Conservation (phyloP, 1,140 invertebrate genomes). For the Physella acuta region DNA sequence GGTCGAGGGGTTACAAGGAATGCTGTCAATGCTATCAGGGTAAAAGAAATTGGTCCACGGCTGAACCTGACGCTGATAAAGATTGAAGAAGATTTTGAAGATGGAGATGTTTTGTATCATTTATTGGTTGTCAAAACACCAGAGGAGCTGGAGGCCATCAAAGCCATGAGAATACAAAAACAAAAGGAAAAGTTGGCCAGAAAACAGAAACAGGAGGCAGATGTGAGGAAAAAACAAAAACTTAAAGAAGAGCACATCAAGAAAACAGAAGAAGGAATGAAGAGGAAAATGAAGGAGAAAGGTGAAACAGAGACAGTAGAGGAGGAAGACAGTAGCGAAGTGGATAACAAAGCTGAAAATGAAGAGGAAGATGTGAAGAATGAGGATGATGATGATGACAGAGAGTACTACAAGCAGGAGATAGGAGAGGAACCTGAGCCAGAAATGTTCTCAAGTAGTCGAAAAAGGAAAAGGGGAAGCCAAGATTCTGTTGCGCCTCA, state of each 20-base stretch:
- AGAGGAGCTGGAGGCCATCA: constrained; percentile 74
- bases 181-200: constrained; percentile 20
- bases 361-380: too few relatives aligned
- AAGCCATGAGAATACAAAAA: constrained; percentile 64
- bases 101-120: constrained; percentile 84
- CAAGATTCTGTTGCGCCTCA: background rate
- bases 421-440: constrained; percentile 22
- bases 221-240: constrained; percentile 7
- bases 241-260: constrained; percentile 17
- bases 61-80: constrained; percentile 81
- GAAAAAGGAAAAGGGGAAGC: background rate
- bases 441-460: constrained; percentile 3
- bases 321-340: background rate
- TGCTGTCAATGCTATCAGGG: constrained; percentile 65
- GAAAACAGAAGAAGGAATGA: constrained; percentile 16
- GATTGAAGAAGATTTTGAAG: constrained; percentile 89
- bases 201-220: constrained; percentile 20
- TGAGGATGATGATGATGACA: constrained; percentile 12
- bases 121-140: constrained; percentile 80
- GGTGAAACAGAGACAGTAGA: background rate
- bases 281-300: background rate
- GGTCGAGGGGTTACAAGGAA: constrained; percentile 74
- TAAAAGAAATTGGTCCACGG: constrained; percentile 85
- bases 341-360: too few relatives aligned
- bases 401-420: constrained; percentile 18